These are phyloP conservation scores for Crocuta crocuta DNA, from an alignment of 2,113 vertebrate species.

Conservation along the genomic window DNA sequence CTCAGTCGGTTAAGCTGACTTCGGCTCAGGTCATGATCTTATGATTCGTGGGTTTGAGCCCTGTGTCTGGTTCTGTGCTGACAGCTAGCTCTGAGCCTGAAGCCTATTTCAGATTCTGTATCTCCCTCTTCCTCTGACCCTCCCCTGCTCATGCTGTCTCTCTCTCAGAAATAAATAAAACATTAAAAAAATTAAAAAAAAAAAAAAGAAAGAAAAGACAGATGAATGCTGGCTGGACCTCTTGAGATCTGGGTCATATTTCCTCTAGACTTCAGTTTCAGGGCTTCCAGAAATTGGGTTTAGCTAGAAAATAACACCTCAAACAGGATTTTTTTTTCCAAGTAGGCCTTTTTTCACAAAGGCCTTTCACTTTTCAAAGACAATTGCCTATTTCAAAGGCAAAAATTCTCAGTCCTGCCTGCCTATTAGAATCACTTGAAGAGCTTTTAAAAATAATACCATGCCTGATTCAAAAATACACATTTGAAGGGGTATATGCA, in stretches of 20 bases:
- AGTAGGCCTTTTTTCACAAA: conserved; percentile 49
- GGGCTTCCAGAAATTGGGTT: conserved; percentile 36
- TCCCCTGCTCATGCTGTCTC: too few species aligned
- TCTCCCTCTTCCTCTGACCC: too few species aligned
- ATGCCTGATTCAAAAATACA: not conserved
- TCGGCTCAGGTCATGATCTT: too few species aligned
- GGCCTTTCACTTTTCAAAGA: conserved; percentile 33
- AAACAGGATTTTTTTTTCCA: conserved; percentile 70
- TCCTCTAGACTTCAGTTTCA: conserved; percentile 54
- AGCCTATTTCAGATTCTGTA: too few species aligned
- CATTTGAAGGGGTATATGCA: too few species aligned
- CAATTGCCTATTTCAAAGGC: conserved; percentile 33
- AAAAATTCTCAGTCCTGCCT: not conserved
- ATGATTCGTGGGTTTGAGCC: too few species aligned
- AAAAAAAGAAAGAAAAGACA: conserved; percentile 29
- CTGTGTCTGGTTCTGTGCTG: too few species aligned
- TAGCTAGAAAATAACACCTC: conserved; percentile 50
- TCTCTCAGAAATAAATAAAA: too few species aligned
- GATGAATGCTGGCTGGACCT: conserved; percentile 32
- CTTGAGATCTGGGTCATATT: conserved; percentile 66
- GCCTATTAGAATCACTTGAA: conserved; percentile 24
- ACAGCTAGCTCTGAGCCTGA: too few species aligned
- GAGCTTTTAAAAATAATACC: not conserved
- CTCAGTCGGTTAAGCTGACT: too few species aligned
- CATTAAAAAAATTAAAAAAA: not conserved